Evolutionary conservation across 2,113 vertebrate genomes (phyloP).

Genomic region (Micromys minutus): DNA sequence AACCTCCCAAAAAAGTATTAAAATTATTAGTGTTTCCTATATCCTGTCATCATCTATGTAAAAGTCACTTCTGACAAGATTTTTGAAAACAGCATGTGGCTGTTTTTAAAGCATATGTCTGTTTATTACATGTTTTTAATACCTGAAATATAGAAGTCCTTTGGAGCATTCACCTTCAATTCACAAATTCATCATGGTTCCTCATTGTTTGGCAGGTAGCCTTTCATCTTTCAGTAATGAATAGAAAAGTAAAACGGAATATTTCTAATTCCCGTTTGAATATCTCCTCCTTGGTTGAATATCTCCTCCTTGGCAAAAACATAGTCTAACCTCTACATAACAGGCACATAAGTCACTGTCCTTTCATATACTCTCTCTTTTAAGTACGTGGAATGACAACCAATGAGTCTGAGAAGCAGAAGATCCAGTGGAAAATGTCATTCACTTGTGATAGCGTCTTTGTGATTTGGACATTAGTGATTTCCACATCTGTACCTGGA

Average conservation of each 20-base stretch:
- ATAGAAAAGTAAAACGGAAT: not conserved
- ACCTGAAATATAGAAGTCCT: not conserved
- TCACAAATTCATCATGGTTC: not conserved
- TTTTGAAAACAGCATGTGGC: not conserved
- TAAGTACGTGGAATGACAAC: not conserved
- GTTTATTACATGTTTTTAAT: not conserved
- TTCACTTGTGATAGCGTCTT: not conserved
- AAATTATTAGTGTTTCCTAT: not conserved
- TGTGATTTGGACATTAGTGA: not conserved
- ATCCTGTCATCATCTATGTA: not conserved
- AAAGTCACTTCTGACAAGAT: not conserved
- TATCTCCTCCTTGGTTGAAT: not conserved
- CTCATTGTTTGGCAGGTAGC: not conserved
- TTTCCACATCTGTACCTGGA: not conserved
- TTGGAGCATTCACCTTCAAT: not conserved
- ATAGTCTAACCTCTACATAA: not conserved
- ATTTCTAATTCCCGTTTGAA: too few relatives aligned
- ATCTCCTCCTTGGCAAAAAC: not conserved
- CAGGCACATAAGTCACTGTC: not conserved
- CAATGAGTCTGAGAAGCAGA: not conserved
- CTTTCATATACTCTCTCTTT: not conserved
- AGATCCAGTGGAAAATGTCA: not conserved
- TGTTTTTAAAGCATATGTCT: not conserved
- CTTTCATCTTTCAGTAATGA: not conserved
- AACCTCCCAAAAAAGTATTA: not conserved